These are phyloP conservation scores for Cephus runcator DNA, from an alignment of 2,888 invertebrate genomes.

Conservation along the genomic window DNA sequence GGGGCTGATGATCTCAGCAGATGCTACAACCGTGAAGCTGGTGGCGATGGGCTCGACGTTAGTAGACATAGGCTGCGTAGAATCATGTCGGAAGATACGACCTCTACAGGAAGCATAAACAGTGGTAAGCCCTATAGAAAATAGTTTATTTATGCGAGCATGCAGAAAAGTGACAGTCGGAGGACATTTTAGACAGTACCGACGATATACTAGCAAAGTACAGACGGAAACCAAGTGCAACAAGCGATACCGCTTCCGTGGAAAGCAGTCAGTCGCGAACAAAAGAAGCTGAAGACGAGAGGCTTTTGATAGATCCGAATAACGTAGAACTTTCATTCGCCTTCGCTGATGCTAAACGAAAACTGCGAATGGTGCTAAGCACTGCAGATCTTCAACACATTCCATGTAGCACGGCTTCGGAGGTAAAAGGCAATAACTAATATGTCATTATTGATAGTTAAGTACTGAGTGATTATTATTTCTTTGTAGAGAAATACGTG, in stretches of 20 bases:
- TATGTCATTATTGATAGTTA: constrained; percentile 6
- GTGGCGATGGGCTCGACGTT: constrained; percentile 40
- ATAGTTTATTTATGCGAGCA: not conserved
- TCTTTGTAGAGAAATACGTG: constrained; percentile 59
- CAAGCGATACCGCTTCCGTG: constrained; percentile 67
- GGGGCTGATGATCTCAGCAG: constrained; percentile 61
- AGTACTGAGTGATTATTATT: not conserved
- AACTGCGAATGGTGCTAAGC: constrained; percentile 89
- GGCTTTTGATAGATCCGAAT: constrained; percentile 67
- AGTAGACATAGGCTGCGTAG: constrained; percentile 55
- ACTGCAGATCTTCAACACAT: constrained; percentile 84
- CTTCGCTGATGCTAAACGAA: constrained; percentile 83
- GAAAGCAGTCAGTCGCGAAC: constrained; percentile 62
- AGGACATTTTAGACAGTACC: constrained; percentile 73
- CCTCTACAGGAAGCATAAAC: constrained; percentile 47
- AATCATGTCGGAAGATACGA: constrained; percentile 64
- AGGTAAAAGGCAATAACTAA: constrained; percentile 37
- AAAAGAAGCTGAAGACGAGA: constrained; percentile 66
- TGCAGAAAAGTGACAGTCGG: not conserved
- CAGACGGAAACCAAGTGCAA: constrained; percentile 75
- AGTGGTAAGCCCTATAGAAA: constrained; percentile 39
- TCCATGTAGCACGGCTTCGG: constrained; percentile 56
- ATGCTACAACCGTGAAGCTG: constrained; percentile 56
- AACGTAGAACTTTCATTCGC: constrained; percentile 71
- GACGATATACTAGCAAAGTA: constrained; percentile 97